Percentiles rank a stretch among this genome's conserved stretches.
These are phyloP conservation scores for Calcarius lapponicus DNA, from an alignment of 2,797 vertebrate species.

Conservation along the genomic window DNA sequence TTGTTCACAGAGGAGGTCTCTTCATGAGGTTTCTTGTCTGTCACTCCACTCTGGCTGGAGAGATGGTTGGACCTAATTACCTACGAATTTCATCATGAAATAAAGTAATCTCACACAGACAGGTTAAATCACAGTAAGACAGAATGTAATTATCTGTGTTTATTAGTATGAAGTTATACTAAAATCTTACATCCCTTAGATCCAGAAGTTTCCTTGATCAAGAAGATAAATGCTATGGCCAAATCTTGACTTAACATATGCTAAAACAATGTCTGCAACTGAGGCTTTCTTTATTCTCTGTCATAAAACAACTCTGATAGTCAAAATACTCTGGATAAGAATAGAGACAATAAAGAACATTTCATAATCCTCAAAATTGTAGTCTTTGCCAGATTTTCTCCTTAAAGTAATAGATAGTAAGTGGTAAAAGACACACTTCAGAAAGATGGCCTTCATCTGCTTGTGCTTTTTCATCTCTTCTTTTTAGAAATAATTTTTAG, in stretches of 20 bases:
- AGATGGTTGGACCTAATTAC: not conserved
- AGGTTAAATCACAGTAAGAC: not conserved
- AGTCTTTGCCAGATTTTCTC: not conserved
- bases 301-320: not conserved
- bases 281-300: not conserved
- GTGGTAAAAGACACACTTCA: not conserved
- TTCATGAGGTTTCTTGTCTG: not conserved
- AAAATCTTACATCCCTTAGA: not conserved
- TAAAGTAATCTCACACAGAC: not conserved
- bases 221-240: not conserved
- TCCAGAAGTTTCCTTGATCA: not conserved
- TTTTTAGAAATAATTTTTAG: not conserved
- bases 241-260: not conserved
- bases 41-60: not conserved
- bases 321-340: not conserved
- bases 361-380: not conserved
- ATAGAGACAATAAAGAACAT: not conserved
- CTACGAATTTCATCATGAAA: not conserved
- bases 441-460: not conserved
- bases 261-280: not conserved
- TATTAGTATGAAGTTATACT: not conserved
- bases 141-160: not conserved
- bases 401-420: not conserved
- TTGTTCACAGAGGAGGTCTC: not conserved
- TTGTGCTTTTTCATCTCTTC: not conserved